phyloP scores from a whole-genome alignment of 2,113 vertebrate genomes.

The Sinocyclocheilus rhinocerous region DNA sequence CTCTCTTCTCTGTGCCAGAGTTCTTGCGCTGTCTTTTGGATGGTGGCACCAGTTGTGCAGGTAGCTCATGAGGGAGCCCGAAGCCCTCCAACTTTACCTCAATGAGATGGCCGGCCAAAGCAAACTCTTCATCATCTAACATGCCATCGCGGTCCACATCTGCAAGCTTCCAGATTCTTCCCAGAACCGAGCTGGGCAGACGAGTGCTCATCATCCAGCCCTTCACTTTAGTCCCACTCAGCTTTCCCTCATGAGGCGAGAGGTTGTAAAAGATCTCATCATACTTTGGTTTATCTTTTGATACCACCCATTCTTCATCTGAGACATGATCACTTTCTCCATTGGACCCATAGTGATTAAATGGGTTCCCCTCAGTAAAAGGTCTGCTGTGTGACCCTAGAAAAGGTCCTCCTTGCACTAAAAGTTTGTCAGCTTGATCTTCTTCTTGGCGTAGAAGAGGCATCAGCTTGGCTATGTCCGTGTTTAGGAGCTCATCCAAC shows the following conservation, averaged over 20 bases:
- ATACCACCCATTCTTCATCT: constrained; percentile 83
- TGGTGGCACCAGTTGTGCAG: constrained; percentile 83
- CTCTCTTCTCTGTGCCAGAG: constrained; percentile 51
- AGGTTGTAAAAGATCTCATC: constrained; percentile 92
- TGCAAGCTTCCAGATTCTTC: constrained; percentile 87
- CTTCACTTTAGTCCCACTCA: constrained; percentile 84
- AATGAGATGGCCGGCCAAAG: constrained; percentile 86
- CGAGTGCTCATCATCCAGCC: constrained; percentile 86
- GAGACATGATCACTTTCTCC: constrained; percentile 67
- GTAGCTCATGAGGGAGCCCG: constrained; percentile 82
- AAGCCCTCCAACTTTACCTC: constrained; percentile 87
- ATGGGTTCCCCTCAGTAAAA: constrained; percentile 76
- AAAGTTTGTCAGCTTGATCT: constrained; percentile 68
- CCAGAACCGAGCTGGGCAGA: constrained; percentile 86
- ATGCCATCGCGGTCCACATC: constrained; percentile 87
- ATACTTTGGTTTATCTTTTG: constrained; percentile 87
- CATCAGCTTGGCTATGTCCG: constrained; percentile 85
- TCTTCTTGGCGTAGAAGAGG: constrained; percentile 82
- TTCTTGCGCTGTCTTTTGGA: constrained; percentile 80
- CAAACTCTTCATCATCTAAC: constrained; percentile 90
- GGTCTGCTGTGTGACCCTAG: constrained; percentile 79
- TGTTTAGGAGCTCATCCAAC: constrained; percentile 83
- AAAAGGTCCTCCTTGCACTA: constrained; percentile 81
- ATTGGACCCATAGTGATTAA: constrained; percentile 59
- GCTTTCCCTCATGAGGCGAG: constrained; percentile 81